These are phyloP conservation scores for Patella vulgata DNA, from an alignment of 1,140 invertebrate genomes.

Conservation along the genomic window DNA sequence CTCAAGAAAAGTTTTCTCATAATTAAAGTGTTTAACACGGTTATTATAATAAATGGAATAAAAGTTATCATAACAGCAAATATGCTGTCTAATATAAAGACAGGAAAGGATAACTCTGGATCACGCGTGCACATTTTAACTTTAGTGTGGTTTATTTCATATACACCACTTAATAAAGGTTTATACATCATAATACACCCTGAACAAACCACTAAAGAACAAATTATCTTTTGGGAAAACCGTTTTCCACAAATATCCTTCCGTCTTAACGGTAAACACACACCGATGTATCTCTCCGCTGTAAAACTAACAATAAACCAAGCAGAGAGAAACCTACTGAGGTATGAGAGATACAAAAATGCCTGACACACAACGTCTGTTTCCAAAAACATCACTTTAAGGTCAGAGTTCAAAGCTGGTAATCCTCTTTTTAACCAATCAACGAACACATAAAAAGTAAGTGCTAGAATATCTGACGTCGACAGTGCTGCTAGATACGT, in stretches of 20 bases:
- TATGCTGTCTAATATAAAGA: constrained; percentile 46
- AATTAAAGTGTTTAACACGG: constrained; percentile 33
- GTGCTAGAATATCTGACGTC: constrained; percentile 35
- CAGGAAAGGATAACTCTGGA: constrained; percentile 19
- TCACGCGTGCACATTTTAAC: constrained; percentile 24
- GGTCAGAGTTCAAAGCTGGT: constrained; percentile 15
- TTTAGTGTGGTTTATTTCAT: constrained; percentile 18
- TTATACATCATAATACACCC: constrained; percentile 44
- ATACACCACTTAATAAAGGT: constrained; percentile 43
- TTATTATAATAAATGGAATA: constrained; percentile 47
- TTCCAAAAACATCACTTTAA: constrained; percentile 30
- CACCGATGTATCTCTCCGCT: constrained; percentile 55
- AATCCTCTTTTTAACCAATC: constrained; percentile 46
- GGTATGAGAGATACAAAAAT: constrained; percentile 46
- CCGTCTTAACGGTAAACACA: constrained; percentile 45
- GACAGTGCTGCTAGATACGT: constrained; percentile 45
- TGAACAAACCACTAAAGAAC: constrained; percentile 23
- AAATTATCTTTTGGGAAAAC: constrained; percentile 39
- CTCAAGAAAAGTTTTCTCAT: not conserved
- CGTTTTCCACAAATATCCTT: constrained; percentile 35
- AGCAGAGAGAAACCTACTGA: constrained; percentile 46
- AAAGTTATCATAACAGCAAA: constrained; percentile 41
- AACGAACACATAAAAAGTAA: constrained; percentile 42
- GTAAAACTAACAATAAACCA: constrained; percentile 56
- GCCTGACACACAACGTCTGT: constrained; percentile 43